Evolutionary conservation across 2,888 invertebrate species (phyloP).

Genomic region (Apodemia mormo): DNA sequence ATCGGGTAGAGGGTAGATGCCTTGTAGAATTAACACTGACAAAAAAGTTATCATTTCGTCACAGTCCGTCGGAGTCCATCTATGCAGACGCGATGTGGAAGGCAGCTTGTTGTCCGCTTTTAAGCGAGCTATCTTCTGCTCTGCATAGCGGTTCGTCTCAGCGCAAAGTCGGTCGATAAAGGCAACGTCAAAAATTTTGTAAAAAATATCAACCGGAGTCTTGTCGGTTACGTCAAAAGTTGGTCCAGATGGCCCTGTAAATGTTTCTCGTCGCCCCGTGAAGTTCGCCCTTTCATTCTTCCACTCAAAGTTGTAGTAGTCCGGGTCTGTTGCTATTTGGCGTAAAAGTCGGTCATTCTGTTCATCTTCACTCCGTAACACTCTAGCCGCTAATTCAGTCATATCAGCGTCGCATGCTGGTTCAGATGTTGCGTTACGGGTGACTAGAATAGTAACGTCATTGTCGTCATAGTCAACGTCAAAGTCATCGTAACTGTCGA

Average conservation of each 20-base stretch:
- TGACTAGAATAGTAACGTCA: no score
- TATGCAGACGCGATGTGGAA: constrained; percentile 21
- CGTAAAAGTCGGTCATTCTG: no score
- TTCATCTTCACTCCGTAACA: no score
- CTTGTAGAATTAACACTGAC: constrained; percentile 36
- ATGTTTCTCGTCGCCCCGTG: not conserved
- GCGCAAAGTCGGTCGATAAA: not conserved
- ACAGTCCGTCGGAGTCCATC: constrained; percentile 33
- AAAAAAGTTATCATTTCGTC: constrained; percentile 27
- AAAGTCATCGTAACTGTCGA: no score
- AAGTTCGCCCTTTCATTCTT: no score
- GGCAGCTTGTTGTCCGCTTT: constrained; percentile 21
- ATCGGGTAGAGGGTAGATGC: constrained; percentile 36
- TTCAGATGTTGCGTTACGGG: no score
- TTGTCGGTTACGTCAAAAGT: not conserved
- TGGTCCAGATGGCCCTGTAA: not conserved
- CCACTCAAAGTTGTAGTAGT: no score
- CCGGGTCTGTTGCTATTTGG: no score
- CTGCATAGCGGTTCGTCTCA: constrained; percentile 34
- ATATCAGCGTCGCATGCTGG: no score
- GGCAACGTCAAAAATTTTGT: not conserved
- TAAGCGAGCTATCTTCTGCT: constrained; percentile 26
- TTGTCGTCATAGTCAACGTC: no score
- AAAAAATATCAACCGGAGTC: not conserved
- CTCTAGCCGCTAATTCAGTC: no score